Percentiles rank a stretch among this genome's conserved stretches.
phyloP scores from a whole-genome alignment of 2,888 invertebrate genomes.

The Apodemia duryi region DNA sequence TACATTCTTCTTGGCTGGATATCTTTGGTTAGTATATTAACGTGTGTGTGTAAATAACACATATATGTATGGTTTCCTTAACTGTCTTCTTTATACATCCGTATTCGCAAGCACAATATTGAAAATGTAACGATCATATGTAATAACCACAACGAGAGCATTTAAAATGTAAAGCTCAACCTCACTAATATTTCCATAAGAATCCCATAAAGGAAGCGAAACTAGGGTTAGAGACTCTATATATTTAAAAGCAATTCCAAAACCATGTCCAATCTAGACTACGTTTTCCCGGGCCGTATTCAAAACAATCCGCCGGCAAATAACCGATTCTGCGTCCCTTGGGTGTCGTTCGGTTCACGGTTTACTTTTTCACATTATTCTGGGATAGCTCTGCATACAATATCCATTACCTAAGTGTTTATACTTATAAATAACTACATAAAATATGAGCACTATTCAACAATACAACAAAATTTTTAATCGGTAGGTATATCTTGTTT shows the following conservation, averaged over 20 bases:
- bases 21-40: no score
- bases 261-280: slow-evolving; percentile 37
- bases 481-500: no score
- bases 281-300: slow-evolving; percentile 43
- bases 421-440: slow-evolving; percentile 52
- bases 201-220: slow-evolving; percentile 11
- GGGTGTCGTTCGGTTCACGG: slow-evolving; percentile 66
- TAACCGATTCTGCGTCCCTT: slow-evolving; percentile 66
- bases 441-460: no score
- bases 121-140: background rate
- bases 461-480: no score
- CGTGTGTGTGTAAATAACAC: no score
- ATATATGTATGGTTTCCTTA: no score
- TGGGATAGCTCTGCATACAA: slow-evolving; percentile 37
- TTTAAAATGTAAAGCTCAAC: slow-evolving; percentile 12
- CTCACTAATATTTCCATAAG: slow-evolving; percentile 8
- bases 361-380: slow-evolving; percentile 47
- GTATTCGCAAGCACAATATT: no score
- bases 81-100: no score
- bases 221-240: slow-evolving; percentile 20
- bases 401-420: slow-evolving; percentile 70
- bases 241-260: slow-evolving; percentile 39
- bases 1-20: no score
- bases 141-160: background rate
- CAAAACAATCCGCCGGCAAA: slow-evolving; percentile 73